Percentiles rank a stretch among this genome's conserved stretches.
These are phyloP conservation scores for Cathartes aura DNA, from an alignment of 2,113 vertebrate genomes.

Conservation along the genomic window DNA sequence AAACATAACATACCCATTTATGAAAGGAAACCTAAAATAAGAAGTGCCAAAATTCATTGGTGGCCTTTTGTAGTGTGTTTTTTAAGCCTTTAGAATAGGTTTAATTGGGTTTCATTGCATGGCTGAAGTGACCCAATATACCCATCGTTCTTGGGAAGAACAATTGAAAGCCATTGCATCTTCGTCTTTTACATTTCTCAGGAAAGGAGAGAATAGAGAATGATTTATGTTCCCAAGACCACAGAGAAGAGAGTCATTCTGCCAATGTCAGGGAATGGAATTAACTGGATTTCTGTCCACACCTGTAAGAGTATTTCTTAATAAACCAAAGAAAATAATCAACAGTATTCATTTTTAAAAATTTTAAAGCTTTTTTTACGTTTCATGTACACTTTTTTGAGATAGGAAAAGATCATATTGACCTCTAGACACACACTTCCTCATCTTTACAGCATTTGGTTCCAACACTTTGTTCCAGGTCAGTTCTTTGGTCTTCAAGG, in stretches of 20 bases:
- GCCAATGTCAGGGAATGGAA: neutral
- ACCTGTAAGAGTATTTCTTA: neutral
- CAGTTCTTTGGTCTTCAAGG: neutral
- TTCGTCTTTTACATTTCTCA: neutral
- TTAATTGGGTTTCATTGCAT: neutral
- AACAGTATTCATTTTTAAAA: neutral
- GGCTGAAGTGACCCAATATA: neutral
- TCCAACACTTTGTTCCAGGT: neutral
- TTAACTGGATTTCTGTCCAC: neutral
- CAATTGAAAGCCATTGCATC: neutral
- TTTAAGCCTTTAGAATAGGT: neutral
- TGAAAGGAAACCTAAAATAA: neutral
- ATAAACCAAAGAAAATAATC: slow-evolving; percentile 24
- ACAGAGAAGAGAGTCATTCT: neutral
- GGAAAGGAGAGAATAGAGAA: neutral
- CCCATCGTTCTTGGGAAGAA: neutral
- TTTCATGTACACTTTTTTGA: neutral
- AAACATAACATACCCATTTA: neutral
- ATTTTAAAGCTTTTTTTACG: neutral
- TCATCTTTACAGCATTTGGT: neutral
- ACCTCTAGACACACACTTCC: neutral
- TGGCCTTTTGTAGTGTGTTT: neutral
- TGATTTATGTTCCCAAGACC: neutral
- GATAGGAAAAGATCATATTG: neutral
- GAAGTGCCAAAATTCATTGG: neutral